phyloP scores from a whole-genome alignment of 2,888 invertebrate genomes.

The Lamellibrachia satsuma region DNA sequence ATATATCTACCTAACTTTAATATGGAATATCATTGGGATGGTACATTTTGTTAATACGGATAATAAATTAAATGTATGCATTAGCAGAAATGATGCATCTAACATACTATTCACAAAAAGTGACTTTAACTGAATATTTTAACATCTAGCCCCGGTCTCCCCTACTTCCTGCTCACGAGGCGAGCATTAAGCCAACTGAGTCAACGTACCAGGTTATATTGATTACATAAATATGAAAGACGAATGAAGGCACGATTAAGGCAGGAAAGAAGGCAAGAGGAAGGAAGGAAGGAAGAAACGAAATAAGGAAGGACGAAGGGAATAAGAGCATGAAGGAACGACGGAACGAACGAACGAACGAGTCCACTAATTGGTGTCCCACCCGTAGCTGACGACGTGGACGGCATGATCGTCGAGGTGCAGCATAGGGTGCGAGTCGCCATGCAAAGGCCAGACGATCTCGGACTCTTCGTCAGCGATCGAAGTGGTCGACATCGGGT shows the following conservation, averaged over 20 bases:
- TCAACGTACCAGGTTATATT: no score
- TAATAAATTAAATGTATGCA: no score
- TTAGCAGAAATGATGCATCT: no score
- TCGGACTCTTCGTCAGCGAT: not conserved
- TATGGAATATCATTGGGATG: no score
- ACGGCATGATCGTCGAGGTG: not conserved
- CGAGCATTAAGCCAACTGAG: no score
- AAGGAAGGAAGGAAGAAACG: not conserved
- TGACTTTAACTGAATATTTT: no score
- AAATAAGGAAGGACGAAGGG: not conserved
- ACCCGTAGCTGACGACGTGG: not conserved
- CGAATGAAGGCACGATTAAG: not conserved
- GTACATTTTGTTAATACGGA: no score
- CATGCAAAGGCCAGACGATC: not conserved
- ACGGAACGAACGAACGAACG: not conserved
- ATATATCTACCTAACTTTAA: no score
- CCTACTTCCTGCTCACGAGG: no score
- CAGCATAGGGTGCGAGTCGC: not conserved
- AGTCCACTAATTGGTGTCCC: not conserved
- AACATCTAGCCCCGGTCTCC: no score
- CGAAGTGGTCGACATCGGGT: not conserved
- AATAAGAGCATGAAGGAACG: not conserved
- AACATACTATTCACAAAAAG: no score
- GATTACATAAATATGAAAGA: not conserved
- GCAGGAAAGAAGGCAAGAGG: not conserved